A percentile compares a stretch with the other conserved stretches of the same genome.
Conservation (phyloP, 1,140 invertebrate species). For the Drosophila erecta region DNA sequence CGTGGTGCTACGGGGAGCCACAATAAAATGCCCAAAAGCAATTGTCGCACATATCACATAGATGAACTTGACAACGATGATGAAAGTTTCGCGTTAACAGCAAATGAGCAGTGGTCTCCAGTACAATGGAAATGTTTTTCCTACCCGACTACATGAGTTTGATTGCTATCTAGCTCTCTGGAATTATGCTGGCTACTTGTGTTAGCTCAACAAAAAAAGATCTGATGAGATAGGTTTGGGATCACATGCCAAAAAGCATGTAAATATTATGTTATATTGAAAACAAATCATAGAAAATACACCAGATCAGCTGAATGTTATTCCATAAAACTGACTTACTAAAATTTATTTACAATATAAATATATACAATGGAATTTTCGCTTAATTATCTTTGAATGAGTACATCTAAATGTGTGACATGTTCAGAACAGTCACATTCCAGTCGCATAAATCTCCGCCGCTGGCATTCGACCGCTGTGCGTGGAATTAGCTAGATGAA, state of each 20-base stretch:
- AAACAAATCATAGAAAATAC: no score
- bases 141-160: not conserved
- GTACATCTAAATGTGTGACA: no score
- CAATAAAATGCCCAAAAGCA: conserved; percentile 39
- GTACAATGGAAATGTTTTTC: conserved; percentile 28
- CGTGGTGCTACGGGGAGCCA: conserved; percentile 20
- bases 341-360: no score
- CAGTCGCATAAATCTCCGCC: conserved; percentile 14
- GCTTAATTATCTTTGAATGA: no score
- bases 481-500: conserved; percentile 38
- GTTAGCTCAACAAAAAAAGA: conserved; percentile 25
- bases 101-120: conserved; percentile 19
- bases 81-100: conserved; percentile 45
- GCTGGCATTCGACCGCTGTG: conserved; percentile 3
- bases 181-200: conserved; percentile 28
- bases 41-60: conserved; percentile 45
- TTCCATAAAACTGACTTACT: no score
- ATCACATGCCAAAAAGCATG: conserved; percentile 6
- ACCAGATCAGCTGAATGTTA: no score
- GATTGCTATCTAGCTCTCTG: conserved; percentile 26
- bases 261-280: not conserved
- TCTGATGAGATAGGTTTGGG: conserved; percentile 2
- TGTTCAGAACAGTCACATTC: no score
- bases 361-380: no score
- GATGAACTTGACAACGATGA: conserved; percentile 36